Evolutionary conservation across 2,113 vertebrate species (phyloP), one percentile per base, ranked within the genome.

Genomic region (Gallinago media): DNA sequence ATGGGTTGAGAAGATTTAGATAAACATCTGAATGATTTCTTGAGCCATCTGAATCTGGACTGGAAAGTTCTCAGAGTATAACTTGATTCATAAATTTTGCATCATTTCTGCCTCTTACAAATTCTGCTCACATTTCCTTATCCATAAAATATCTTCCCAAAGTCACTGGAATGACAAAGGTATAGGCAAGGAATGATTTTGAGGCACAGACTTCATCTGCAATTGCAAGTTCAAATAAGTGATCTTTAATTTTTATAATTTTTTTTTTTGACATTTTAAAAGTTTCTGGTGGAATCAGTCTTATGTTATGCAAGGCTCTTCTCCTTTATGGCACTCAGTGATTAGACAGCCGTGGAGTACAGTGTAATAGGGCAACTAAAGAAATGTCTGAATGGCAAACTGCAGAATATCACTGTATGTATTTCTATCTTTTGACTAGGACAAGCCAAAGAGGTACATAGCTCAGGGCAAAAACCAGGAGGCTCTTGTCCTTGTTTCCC

Each of bases 401-500:
- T 61, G n/a, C 76, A 89, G 52, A 8, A 22, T 77, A n/a, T 23
- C 4, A 18, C 9, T n/a, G 12, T 34, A 38, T 73, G 83, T 80
- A 18, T 62, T 46, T 72, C 15, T 58, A 6, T 16, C 13, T 86
- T 68, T 42, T 62, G 27, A 26, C 50, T 31, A 31, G 62, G 47
- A 50, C 6, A 91, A 80, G 20, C 4, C 13, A 44, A 82, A 85
- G 38, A 22, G 10, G 15, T 88, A 73, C 21, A 36, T 31, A 44
- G 12, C 23, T 56, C 8, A 15, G 21, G 16, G 3, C 0, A 4
- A 59, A 62, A 65, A 54, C 26, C 52, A 0, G 0, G 0, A 47
- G 4, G 4, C 4, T 56, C 21, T 50, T 86, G 26, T 83, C 27
- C 16, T 58, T 52, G 14, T 50, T 92, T 42, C 17, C 8, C 19